Base-by-base conservation (phyloP, 2,888 invertebrate species). In the Diachrysia chrysitis region DNA sequence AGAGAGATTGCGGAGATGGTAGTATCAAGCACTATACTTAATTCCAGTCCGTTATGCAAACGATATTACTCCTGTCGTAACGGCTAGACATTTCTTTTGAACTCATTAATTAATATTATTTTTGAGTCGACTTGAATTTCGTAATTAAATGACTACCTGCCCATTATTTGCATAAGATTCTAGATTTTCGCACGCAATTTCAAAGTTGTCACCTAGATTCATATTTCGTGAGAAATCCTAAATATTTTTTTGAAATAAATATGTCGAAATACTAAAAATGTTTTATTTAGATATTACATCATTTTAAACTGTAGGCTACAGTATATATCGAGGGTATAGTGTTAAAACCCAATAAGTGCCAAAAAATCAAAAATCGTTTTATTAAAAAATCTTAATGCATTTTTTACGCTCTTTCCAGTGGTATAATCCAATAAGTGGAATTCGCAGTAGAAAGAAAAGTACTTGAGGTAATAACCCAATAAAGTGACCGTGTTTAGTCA, bases 41-140 rank as follows among this genome's bases (percentile, higher is more conserved):
- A 65, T 63, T 68, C 71, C 54, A 70, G 48, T 68, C 2, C 4
- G 23, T 75, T 79, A 72, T 78, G 75, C 58, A 77, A 76, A 54
- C 48, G n/a, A 29, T 63, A 46, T 32, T 56, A 57, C 63, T 25
- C 58, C 63, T 61, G 62, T 71, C 72, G 76, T 46, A 66, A 71
- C 63, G 56, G 46, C 58, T 59, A 61, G 54, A 58, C 17, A 63
- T 74, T 74, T 76, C 60, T 63, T 71, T 58, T 54, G 55, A 21
- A 17, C 32, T 37, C 71, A 66, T 70, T 71, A 67, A 71, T 58
- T 63, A 67, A 66, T 60, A 10, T 69, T 48, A 46, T 17, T 42
- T 23, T 62, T 62, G 71, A 60, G 56, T 64, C 67, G 61, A 37
- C 51, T 61, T 66, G 57, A 42, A 60, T 63, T 76, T 54, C 42